A percentile compares a stretch with the other conserved stretches of the same genome.
Evolutionary conservation across 2,797 vertebrate species (phyloP).

Genomic region (Macrochelys suwanniensis): DNA sequence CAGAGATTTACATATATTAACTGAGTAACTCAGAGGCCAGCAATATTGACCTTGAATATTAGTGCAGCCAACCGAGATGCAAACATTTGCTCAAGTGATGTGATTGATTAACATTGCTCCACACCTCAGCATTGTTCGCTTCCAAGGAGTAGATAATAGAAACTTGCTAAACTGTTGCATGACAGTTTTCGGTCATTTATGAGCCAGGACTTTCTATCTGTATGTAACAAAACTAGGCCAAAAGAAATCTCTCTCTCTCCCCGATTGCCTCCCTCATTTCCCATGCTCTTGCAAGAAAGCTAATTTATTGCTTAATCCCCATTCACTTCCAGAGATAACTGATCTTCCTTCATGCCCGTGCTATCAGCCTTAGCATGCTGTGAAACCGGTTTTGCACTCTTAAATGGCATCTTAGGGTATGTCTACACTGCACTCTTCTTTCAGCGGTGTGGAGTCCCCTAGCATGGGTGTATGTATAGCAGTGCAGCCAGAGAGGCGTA

Average conservation of each 20-base stretch:
- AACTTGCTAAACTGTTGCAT: neutral
- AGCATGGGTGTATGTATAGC: neutral
- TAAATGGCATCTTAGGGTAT: neutral
- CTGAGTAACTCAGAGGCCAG: neutral
- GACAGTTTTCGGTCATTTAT: neutral
- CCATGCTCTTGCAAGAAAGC: neutral
- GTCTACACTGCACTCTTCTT: neutral
- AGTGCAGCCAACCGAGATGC: neutral
- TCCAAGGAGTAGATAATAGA: neutral
- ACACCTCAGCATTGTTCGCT: neutral
- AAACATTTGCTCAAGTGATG: neutral
- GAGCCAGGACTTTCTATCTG: neutral
- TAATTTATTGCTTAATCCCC: neutral
- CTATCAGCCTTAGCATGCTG: accelerated
- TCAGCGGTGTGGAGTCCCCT: neutral
- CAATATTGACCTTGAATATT: neutral
- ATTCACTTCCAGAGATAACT: accelerated
- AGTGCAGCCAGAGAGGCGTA: neutral
- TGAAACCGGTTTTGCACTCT: neutral
- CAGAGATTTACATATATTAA: constrained; percentile 5
- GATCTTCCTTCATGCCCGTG: too few relatives aligned
- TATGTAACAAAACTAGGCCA: neutral
- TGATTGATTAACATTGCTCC: neutral
- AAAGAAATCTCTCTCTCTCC: neutral
- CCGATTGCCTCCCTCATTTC: neutral